phyloP scores from a whole-genome alignment of 2,888 invertebrate species.

The Hyposoter dolosus region DNA sequence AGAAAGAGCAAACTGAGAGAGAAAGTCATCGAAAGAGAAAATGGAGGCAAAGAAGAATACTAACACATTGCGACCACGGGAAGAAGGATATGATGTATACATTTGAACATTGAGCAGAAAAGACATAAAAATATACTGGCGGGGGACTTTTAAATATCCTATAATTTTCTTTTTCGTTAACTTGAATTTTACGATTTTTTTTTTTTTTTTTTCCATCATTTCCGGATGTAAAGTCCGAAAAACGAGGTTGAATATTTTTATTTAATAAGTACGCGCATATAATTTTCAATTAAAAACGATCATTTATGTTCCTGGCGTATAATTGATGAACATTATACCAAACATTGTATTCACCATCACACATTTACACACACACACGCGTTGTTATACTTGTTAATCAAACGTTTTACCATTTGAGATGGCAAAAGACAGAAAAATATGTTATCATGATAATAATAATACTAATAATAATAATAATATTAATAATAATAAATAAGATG shows the following conservation, averaged over 20 bases:
- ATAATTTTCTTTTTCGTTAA: constrained; percentile 14
- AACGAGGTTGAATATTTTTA: background rate
- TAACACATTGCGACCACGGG: constrained; percentile 61
- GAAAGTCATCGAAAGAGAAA: constrained; percentile 39
- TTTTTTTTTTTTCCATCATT: background rate
- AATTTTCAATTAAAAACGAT: constrained; percentile 63
- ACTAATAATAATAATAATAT: constrained; percentile 32
- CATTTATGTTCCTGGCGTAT: constrained; percentile 72
- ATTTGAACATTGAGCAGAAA: constrained; percentile 49
- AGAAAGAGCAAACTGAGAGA: constrained; percentile 28
- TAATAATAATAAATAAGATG: constrained; percentile 56
- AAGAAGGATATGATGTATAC: constrained; percentile 57
- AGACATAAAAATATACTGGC: constrained; percentile 40
- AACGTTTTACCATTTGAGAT: constrained; percentile 60
- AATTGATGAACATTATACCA: constrained; percentile 68
- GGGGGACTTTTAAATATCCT: constrained; percentile 14
- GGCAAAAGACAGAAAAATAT: constrained; percentile 25
- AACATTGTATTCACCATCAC: constrained; percentile 66
- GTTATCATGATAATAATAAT: constrained; percentile 13
- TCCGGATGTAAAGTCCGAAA: constrained; percentile 19
- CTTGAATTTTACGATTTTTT: constrained; percentile 6
- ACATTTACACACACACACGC: constrained; percentile 50
- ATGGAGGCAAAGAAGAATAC: constrained; percentile 64
- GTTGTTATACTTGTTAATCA: constrained; percentile 64
- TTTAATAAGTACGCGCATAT: background rate